These are phyloP conservation scores for Orgyia antiqua DNA, from an alignment of 2,888 invertebrate genomes.

Conservation along the genomic window DNA sequence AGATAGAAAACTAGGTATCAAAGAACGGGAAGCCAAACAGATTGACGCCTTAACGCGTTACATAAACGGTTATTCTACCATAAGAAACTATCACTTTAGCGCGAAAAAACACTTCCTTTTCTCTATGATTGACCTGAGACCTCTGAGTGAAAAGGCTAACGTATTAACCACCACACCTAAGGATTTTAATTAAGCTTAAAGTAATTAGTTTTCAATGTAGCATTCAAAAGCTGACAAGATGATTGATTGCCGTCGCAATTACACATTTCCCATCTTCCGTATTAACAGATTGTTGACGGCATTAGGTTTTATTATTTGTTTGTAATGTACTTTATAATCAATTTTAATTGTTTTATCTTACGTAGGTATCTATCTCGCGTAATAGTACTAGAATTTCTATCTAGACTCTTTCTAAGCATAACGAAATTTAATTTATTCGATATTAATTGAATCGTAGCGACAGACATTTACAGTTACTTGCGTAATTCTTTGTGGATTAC, in stretches of 20 bases:
- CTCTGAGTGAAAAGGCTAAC: no score
- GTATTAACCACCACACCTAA: no score
- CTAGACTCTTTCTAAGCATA: neutral
- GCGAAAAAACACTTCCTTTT: no score
- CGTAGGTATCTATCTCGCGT: neutral
- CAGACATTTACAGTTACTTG: slow-evolving; percentile 10
- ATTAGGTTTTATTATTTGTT: slow-evolving; percentile 2
- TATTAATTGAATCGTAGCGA: slow-evolving; percentile 8
- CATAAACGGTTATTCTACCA: no score
- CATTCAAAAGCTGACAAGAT: slow-evolving; percentile 44
- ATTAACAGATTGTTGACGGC: slow-evolving; percentile 2
- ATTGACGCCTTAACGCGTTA: no score
- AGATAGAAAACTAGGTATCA: no score
- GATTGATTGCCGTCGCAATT: slow-evolving; percentile 24
- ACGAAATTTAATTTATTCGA: slow-evolving; percentile 7
- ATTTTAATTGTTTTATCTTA: no score
- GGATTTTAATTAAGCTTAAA: no score
- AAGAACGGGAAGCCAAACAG: no score
- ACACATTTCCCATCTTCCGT: slow-evolving; percentile 1
- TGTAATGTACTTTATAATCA: slow-evolving; percentile 3
- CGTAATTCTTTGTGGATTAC: slow-evolving; percentile 15
- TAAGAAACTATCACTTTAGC: no score
- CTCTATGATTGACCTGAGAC: no score
- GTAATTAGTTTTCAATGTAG: slow-evolving; percentile 27
- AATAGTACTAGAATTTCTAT: slow-evolving; percentile 1